These are phyloP conservation scores for Rosalia funebris DNA, from an alignment of 2,888 invertebrate species.

Conservation along the genomic window DNA sequence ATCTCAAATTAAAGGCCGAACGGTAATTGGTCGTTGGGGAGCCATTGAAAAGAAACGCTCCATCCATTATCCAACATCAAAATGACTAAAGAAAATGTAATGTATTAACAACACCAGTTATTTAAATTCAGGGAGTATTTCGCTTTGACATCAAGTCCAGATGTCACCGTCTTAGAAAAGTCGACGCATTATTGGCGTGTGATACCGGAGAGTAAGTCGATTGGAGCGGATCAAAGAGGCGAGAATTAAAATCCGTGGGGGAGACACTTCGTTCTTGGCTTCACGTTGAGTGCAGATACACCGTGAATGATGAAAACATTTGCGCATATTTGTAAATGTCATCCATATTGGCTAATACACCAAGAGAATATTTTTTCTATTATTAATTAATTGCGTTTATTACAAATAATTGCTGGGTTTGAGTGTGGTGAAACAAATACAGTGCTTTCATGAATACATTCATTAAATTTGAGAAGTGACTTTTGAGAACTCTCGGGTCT, in stretches of 20 bases:
- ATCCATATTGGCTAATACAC: too few relatives aligned
- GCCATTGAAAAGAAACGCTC: conserved; percentile 15
- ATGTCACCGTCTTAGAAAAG: conserved; percentile 55
- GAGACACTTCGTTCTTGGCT: conserved; percentile 41
- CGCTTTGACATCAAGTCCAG: conserved; percentile 44
- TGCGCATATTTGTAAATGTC: too few relatives aligned
- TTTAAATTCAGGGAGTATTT: conserved; percentile 30
- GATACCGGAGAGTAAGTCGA: conserved; percentile 55
- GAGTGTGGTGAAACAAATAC: background rate
- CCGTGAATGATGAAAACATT: background rate
- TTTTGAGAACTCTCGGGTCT: too few relatives aligned
- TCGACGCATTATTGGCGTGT: conserved; percentile 52
- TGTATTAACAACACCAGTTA: conserved; percentile 32
- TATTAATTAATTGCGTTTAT: background rate
- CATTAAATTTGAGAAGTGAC: background rate
- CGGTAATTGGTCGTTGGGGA: conserved; percentile 15
- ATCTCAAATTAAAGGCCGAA: background rate
- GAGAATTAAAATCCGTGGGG: conserved; percentile 62
- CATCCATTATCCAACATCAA: conserved; percentile 26
- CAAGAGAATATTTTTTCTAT: too few relatives aligned
- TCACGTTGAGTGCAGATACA: background rate
- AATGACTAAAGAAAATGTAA: conserved; percentile 33
- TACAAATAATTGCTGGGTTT: background rate
- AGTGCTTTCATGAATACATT: background rate
- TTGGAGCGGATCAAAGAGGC: conserved; percentile 58